These are phyloP conservation scores for Cistogaster globosa DNA, from an alignment of 2,888 invertebrate species.

Conservation along the genomic window DNA sequence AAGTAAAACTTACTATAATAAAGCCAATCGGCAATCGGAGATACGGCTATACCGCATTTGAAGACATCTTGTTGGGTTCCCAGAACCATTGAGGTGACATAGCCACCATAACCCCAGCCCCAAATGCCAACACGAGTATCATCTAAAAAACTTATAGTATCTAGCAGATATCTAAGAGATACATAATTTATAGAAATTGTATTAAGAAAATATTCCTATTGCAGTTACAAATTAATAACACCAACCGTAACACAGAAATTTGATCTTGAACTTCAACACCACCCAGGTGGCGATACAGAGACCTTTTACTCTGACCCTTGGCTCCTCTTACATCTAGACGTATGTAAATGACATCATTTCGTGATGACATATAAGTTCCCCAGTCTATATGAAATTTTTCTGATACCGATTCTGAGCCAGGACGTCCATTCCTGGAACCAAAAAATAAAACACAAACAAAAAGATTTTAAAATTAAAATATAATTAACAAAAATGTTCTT, in stretches of 20 bases:
- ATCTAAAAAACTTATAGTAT: conserved; percentile 92
- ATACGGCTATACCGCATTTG: conserved; percentile 96
- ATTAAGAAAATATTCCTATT: not conserved
- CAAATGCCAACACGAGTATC: conserved; percentile 94
- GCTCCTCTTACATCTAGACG: conserved; percentile 95
- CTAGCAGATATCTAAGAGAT: conserved; percentile 87
- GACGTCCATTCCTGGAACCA: conserved; percentile 91
- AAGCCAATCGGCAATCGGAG: conserved; percentile 97
- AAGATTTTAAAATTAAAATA: not conserved
- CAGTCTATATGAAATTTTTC: conserved; percentile 94
- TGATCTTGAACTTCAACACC: conserved; percentile 96
- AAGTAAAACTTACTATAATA: conserved; percentile 91
- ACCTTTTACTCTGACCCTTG: conserved; percentile 90
- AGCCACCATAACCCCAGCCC: conserved; percentile 98
- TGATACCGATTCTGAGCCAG: conserved; percentile 94
- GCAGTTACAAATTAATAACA: not conserved
- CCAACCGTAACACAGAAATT: conserved; percentile 90
- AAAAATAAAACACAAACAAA: not conserved
- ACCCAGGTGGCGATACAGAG: conserved; percentile 92
- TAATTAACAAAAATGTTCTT: conserved; percentile 80
- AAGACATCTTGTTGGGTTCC: conserved; percentile 94
- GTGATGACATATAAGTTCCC: conserved; percentile 96
- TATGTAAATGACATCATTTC: conserved; percentile 95
- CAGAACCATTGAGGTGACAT: conserved; percentile 95
- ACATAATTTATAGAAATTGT: too few relatives aligned